These are phyloP conservation scores for Platygyra sinensis DNA, from an alignment of 64 coral and sea anemone species.

Conservation along the genomic window DNA sequence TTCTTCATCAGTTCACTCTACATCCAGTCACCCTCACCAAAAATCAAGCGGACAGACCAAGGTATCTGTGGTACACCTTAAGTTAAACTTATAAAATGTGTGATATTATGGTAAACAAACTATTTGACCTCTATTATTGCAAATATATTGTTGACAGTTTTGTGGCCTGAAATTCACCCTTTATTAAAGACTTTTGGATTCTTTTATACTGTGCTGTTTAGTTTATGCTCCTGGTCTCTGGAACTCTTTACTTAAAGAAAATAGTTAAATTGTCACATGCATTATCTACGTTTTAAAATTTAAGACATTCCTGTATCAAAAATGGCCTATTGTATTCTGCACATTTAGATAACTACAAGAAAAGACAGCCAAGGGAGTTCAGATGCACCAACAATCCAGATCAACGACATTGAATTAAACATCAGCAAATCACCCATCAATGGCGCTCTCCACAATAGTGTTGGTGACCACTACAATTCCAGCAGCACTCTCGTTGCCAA, in stretches of 20 bases:
- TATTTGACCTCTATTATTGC: too few relatives aligned
- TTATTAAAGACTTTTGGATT: too few relatives aligned
- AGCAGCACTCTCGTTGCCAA: slow-evolving; percentile 68
- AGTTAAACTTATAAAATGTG: too few relatives aligned
- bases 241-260: too few relatives aligned
- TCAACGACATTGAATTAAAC: slow-evolving; percentile 69
- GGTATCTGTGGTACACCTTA: background rate
- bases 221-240: too few relatives aligned
- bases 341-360: background rate
- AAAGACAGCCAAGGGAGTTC: slow-evolving; percentile 13
- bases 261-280: too few relatives aligned
- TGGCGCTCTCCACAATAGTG: slow-evolving; percentile 42
- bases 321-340: background rate
- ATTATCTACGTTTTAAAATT: too few relatives aligned
- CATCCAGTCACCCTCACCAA: slow-evolving; percentile 6
- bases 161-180: too few relatives aligned
- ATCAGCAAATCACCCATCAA: slow-evolving; percentile 12
- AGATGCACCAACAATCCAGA: slow-evolving; percentile 57
- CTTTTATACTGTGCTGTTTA: too few relatives aligned
- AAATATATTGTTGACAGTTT: too few relatives aligned
- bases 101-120: too few relatives aligned
- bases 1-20: background rate
- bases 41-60: slow-evolving; percentile 6
- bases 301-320: background rate
- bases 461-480: slow-evolving; percentile 62